Base-by-base conservation (phyloP, 2,888 invertebrate genomes). In the Agonopterix alstromeriana region DNA sequence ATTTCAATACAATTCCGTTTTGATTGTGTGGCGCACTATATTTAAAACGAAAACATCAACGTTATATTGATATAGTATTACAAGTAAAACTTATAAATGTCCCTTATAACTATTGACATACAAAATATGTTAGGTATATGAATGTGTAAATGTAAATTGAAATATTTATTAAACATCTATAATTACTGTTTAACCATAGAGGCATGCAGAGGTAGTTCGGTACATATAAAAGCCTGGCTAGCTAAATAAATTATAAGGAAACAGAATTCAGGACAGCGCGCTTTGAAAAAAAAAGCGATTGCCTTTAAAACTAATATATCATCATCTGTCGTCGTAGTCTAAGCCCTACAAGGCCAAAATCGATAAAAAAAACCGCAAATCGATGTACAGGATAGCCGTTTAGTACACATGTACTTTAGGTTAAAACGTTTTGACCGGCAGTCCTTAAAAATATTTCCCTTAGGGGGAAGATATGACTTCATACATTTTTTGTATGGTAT, bases 201-300 rank as follows among this genome's bases (percentile, higher is more conserved):
- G 86, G 83, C 82, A 77, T 78, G 73, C 75, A 74, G 87, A 87
- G 87, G 87, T 87, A 87, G 87, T 70, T 86, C 70, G 85, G 79
- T 82, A 74, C 61, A 58, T 67, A 61, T 66, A 57, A 67, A 59
- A 58, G 60, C 64, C 53, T 55, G 61, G 56, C 63, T 65, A 57
- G 51, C 58, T 3, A 5, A 27, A 27, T 27, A 7, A 27, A 7
- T 5, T 27, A 27, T 27, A 27, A 27, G 27, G 7, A 27, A 27
- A 27, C 27, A 27, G 27, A 27, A 27, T 27, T 7, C 27, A 27
- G 27, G 5, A 27, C 27, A 27, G 27, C 27, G 27, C 27, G 27
- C 27, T 27, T 27, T 27, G 5, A 27, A 27, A 27, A 27, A 27
- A 27, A 27, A 27, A 27, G 27, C 27, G 7, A 27, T 27, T 27